Evolutionary conservation across 2,888 invertebrate genomes (phyloP), one percentile per base, ranked within the genome.

Genomic region (Epistrophe grossulariae): DNA sequence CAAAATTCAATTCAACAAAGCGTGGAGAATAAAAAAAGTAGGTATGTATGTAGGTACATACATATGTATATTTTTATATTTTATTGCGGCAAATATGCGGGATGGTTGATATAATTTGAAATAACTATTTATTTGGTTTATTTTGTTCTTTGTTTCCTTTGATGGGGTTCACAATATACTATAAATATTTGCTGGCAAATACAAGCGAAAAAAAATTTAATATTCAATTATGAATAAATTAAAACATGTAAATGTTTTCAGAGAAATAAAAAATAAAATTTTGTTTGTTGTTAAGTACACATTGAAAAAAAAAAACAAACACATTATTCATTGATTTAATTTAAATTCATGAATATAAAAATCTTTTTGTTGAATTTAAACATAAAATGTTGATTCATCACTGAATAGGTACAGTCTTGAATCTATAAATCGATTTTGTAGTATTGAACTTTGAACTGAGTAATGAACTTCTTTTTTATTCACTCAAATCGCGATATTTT

Each of bases 141-240:
- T 55, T 55, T 55, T 10, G 28, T 55, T 55, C 1, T 28, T 28
- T 55, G 24, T 8, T 17, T 31, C 15, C 8, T 28, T 55, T 13
- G 55, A 40, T 13, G 11, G 40, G 13, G 40, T 40, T 4, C 31
- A 31, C 31, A 4, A 7, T 24, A 24, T 1, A 24, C 24, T 31
- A 5, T 7, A 31, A 6, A 31, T 31, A 40, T 11, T 38, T 38
- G 38, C 2, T 38, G 38, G 10, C 38, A 38, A 38, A 38, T 38
- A 38, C 10, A 11, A 11, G 13, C 11, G 40, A 10, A 17, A 17
- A 35, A 17, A 38, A 11, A 35, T 38, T 38, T 35, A 59, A 17
- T 59, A 59, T 59, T 59, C 59, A 59, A 17, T 59, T 35, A 59
- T 59, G 38, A 35, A 38, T 59, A 59, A 59, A 35, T 38, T 55